A percentile compares a stretch with the other conserved stretches of the same genome.
Conservation (phyloP, 1,140 invertebrate species). For the Aphelenchoides fujianensis region DNA sequence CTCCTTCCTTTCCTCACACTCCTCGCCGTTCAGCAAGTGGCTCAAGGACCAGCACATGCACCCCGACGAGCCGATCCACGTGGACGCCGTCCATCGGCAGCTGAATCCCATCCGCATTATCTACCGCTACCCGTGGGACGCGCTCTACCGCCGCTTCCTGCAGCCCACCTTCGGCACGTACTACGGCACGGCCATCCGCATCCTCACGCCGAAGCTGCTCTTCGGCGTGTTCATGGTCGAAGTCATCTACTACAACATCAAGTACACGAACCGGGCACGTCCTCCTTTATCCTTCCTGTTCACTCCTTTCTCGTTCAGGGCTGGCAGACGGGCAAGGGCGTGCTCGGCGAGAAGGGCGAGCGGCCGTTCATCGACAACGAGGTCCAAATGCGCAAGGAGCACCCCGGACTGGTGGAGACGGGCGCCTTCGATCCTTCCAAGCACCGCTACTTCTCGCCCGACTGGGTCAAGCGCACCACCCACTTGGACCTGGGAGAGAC, state of each 20-base stretch:
- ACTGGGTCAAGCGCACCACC: conserved; percentile 46
- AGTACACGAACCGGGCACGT: conserved; percentile 56
- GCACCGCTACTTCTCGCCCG: conserved; percentile 41
- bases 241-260: conserved; percentile 52
- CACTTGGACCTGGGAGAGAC: conserved; percentile 45
- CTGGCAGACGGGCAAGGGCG: conserved; percentile 2
- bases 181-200: conserved; percentile 48
- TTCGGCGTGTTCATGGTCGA: conserved; percentile 41
- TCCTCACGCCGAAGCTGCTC: conserved; percentile 47
- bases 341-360: not conserved
- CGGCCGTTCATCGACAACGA: conserved; percentile 28
- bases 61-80: conserved; percentile 58
- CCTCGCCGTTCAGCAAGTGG: conserved; percentile 47
- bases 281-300: conserved; percentile 18
- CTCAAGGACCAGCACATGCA: conserved; percentile 59
- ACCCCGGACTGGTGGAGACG: conserved; percentile 45
- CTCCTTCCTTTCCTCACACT: not conserved
- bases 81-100: conserved; percentile 58
- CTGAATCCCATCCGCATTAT: conserved; percentile 57
- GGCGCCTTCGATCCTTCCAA: conserved; percentile 42
- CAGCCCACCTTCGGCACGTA: conserved; percentile 54
- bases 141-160: conserved; percentile 54
- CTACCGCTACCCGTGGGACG: conserved; percentile 57
- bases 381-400: conserved; percentile 30
- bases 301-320: conserved; percentile 27